A percentile compares a stretch with the other conserved stretches of the same genome.
These are phyloP conservation scores for Poecile atricapillus DNA, from an alignment of 2,113 vertebrate species.

Conservation along the genomic window DNA sequence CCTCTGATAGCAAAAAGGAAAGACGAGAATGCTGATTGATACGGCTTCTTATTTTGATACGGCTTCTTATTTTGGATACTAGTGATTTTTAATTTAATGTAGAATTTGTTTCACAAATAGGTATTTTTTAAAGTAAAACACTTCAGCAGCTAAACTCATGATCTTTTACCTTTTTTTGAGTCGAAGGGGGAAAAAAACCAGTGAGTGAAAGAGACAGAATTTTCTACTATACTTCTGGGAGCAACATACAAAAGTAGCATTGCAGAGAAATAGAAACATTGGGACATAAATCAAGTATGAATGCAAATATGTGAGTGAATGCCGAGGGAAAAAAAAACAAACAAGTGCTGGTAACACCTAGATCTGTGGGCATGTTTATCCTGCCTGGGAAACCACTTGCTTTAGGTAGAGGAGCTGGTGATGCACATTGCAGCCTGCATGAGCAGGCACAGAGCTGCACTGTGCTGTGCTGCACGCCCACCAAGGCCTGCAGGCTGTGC, in stretches of 20 bases:
- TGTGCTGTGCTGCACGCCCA: neutral
- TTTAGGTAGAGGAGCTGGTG: neutral
- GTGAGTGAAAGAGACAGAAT: neutral
- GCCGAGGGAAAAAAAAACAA: neutral
- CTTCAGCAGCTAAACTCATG: neutral
- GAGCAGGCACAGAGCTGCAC: neutral
- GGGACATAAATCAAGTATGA: neutral
- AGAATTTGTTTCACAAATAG: neutral
- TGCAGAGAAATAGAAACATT: neutral
- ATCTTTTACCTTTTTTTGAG: neutral
- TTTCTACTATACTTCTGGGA: neutral
- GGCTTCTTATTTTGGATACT: neutral
- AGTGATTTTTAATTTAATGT: neutral
- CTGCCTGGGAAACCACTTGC: neutral
- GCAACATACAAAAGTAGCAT: neutral
- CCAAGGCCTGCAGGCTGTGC: neutral
- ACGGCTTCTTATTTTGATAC: neutral
- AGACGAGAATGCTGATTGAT: neutral
- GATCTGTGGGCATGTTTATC: neutral
- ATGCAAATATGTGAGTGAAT: neutral
- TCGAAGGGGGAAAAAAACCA: neutral
- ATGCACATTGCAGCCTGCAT: fast-evolving
- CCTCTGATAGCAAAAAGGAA: neutral
- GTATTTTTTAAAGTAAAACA: neutral
- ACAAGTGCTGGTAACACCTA: neutral